A percentile compares a stretch with the other conserved stretches of the same genome.
Conservation (phyloP, 2,113 vertebrate genomes). For the Scomber colias region DNA sequence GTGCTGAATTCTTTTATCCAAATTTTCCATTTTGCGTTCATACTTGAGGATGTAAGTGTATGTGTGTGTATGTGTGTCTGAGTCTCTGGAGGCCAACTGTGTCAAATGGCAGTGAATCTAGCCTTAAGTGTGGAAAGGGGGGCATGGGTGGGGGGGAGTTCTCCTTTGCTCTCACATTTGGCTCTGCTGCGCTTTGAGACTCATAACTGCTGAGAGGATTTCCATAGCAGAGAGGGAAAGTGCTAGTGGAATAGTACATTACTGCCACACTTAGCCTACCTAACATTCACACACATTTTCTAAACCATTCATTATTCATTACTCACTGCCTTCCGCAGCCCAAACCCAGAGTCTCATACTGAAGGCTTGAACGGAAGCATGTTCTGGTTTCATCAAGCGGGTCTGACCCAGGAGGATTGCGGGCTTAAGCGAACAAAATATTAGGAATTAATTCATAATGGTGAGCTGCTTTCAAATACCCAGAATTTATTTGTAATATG, state of each 20-base stretch:
- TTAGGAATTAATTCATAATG: constrained; percentile 16
- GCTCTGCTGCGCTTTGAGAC: constrained; percentile 33
- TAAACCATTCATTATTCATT: constrained; percentile 69
- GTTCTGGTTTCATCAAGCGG: constrained; percentile 31
- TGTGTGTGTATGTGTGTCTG: constrained; percentile 3
- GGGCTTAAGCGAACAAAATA: not conserved
- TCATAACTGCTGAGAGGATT: constrained; percentile 46
- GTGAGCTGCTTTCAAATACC: constrained; percentile 32
- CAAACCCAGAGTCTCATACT: constrained; percentile 46
- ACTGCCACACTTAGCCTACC: constrained; percentile 50
- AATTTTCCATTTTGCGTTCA: constrained; percentile 10
- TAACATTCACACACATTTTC: constrained; percentile 55
- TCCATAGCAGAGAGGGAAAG: constrained; percentile 42
- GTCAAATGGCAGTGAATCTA: constrained; percentile 49
- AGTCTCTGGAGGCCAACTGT: constrained; percentile 38
- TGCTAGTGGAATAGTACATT: constrained; percentile 36
- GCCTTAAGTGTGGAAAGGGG: constrained; percentile 15
- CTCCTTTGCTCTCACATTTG: constrained; percentile 25
- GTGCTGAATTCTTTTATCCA: constrained; percentile 14
- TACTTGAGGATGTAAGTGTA: not conserved
- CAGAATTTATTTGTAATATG: constrained; percentile 33
- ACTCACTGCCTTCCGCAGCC: constrained; percentile 46
- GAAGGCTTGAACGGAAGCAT: constrained; percentile 34
- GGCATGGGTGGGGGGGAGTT: too few species aligned
- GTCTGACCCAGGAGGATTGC: constrained; percentile 26